Base-by-base conservation (phyloP, 2,888 invertebrate species). In the Heliconius ethilla region DNA sequence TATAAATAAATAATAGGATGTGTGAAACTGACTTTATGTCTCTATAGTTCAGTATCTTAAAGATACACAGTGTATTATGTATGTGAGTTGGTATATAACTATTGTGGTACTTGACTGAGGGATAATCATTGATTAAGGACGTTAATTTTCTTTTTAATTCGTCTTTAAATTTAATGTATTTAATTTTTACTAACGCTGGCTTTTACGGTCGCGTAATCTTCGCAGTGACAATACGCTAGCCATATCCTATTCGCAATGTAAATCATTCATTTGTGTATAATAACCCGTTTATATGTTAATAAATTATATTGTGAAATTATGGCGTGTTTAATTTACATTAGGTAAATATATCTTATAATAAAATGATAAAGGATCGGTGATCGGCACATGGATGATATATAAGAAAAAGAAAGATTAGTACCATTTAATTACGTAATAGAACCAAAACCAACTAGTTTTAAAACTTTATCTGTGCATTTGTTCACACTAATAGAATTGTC, bases 211-310 rank as follows among this genome's bases (percentile, higher is more conserved):
- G 81, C 81, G 81, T 82, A 76, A 76, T 80, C 75, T 73, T 70
- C 37, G 79, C 74, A 75, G 37, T 73, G 79, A 78, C 78, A 77
- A 80, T 75, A 81, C 78, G 75, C 82, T 82, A 83, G 86, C 87
- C 87, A 86, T 87, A 87, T 84, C 83, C 80, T 86, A 86, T 84
- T 86, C 86, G 84, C 84, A 84, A 86, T 87, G 85, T 86, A 85
- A 84, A 84, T 83, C 86, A 84, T 87, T 86, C 81, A 87, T 80
- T 84, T 90, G 89, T 89, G 89, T 88, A 89, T 89, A 88, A 88
- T 88, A 87, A 86, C 83, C 86, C 83, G 29, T 88, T 88, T 87
- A 85, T 86, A 90, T 89, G 87, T 88, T 89, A 89, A 85, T 89
- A 88, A 90, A 90, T 89, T 90, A 89, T 90, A 89, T 87, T 89